A percentile compares a stretch with the other conserved stretches of the same genome.
These are phyloP conservation scores for Manacus vitellinus DNA, from an alignment of 2,113 vertebrate species.

Conservation along the genomic window DNA sequence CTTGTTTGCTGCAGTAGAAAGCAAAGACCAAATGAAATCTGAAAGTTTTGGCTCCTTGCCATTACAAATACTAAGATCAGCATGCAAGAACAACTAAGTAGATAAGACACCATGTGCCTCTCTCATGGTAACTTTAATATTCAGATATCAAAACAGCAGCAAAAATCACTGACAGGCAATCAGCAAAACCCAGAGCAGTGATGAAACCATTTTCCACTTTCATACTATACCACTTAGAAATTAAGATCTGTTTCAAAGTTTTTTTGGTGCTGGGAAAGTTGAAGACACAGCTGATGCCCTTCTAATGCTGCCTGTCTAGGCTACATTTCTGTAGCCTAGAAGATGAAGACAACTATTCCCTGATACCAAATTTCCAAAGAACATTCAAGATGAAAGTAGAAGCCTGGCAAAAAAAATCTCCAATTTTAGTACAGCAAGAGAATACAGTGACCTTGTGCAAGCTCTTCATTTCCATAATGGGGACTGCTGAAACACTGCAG, in stretches of 20 bases:
- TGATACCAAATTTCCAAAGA: background rate
- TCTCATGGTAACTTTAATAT: background rate
- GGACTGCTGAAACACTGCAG: background rate
- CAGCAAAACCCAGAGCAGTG: background rate
- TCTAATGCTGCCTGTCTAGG: background rate
- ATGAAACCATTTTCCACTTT: slow-evolving; percentile 4
- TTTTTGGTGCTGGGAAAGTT: background rate
- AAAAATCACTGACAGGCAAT: background rate
- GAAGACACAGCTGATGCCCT: background rate
- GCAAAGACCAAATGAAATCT: background rate
- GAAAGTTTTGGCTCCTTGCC: background rate
- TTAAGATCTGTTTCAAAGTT: slow-evolving; percentile 33
- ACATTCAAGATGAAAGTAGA: slow-evolving; percentile 25
- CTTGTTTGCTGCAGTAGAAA: background rate
- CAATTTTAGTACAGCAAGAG: background rate
- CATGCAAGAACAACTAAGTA: background rate
- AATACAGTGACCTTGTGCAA: background rate
- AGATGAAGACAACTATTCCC: background rate
- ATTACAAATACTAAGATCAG: background rate
- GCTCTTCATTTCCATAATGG: background rate
- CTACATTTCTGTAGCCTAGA: background rate
- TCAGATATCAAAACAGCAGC: background rate
- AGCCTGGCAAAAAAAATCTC: background rate
- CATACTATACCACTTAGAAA: background rate
- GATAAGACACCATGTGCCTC: background rate